Evolutionary conservation across 1,140 invertebrate species (phyloP).

Genomic region (Chrysoperla carnea): DNA sequence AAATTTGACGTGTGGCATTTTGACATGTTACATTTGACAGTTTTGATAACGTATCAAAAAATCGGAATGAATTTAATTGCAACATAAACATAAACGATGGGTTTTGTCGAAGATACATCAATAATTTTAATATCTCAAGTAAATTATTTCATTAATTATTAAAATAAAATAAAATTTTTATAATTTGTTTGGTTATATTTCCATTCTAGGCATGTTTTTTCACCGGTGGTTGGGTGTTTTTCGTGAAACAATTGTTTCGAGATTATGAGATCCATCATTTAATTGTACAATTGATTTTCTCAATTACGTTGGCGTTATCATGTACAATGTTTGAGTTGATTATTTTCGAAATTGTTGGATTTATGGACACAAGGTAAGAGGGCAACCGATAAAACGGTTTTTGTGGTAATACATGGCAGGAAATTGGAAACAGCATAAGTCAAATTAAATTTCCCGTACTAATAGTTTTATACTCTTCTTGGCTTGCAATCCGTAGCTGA

Average conservation of each 20-base stretch:
- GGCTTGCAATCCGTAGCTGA: too few relatives aligned
- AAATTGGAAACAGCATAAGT: too few relatives aligned
- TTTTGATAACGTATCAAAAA: too few relatives aligned
- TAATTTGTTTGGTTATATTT: slow-evolving; percentile 6
- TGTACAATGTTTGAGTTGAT: slow-evolving; percentile 99
- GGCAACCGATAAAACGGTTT: too few relatives aligned
- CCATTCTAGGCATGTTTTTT: slow-evolving; percentile 80
- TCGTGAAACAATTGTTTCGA: slow-evolving; percentile 92
- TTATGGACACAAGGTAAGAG: slow-evolving; percentile 56
- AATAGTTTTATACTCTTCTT: too few relatives aligned
- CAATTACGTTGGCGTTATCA: slow-evolving; percentile 89
- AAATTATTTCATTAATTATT: slow-evolving; percentile 10
- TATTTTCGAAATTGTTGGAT: slow-evolving; percentile 97
- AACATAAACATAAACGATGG: slow-evolving; percentile 28
- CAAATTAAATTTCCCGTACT: too few relatives aligned
- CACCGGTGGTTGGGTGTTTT: slow-evolving; percentile 94
- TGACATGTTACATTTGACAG: too few relatives aligned
- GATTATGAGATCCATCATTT: slow-evolving; percentile 97
- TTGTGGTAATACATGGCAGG: too few relatives aligned
- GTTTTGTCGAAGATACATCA: slow-evolving; percentile 44
- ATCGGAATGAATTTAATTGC: not conserved
- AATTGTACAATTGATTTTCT: slow-evolving; percentile 91
- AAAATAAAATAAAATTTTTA: slow-evolving; percentile 2
- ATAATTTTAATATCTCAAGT: slow-evolving; percentile 52
- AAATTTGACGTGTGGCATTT: too few relatives aligned